These are phyloP conservation scores for Luperina nickerlii DNA, from an alignment of 2,888 invertebrate species.

Conservation along the genomic window DNA sequence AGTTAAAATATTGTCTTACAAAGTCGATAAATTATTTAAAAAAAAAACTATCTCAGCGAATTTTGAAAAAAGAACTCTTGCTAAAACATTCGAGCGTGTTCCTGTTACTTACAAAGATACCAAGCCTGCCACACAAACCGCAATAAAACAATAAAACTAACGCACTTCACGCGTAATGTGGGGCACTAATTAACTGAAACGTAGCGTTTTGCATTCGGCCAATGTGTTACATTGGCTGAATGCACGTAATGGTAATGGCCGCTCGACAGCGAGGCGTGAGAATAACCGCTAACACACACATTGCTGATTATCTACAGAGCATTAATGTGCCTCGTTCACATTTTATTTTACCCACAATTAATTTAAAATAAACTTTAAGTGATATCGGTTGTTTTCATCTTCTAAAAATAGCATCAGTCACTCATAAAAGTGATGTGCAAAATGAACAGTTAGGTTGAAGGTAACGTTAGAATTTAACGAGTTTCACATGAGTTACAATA, in stretches of 20 bases:
- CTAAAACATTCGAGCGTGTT: slow-evolving; percentile 10
- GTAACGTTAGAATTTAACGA: slow-evolving; percentile 32
- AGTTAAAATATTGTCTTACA: background rate
- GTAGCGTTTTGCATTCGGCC: slow-evolving; percentile 61
- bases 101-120: slow-evolving; percentile 47
- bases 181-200: slow-evolving; percentile 67
- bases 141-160: slow-evolving; percentile 64
- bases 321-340: slow-evolving; percentile 72
- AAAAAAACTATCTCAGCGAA: background rate
- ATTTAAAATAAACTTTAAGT: slow-evolving; percentile 64
- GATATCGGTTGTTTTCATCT: slow-evolving; percentile 60
- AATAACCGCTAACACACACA: slow-evolving; percentile 77
- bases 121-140: slow-evolving; percentile 21
- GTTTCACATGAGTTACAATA: slow-evolving; percentile 23
- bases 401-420: slow-evolving; percentile 29
- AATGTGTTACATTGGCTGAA: slow-evolving; percentile 51
- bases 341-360: slow-evolving; percentile 67
- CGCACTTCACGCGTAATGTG: slow-evolving; percentile 57
- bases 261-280: slow-evolving; percentile 71
- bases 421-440: slow-evolving; percentile 47
- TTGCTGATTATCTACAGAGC: slow-evolving; percentile 83
- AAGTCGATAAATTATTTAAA: background rate
- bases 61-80: slow-evolving; percentile 27
- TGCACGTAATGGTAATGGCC: slow-evolving; percentile 70
- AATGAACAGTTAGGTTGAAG: slow-evolving; percentile 14